Base-by-base conservation (phyloP, 2,797 vertebrate genomes). In the Gobio occitaniae region DNA sequence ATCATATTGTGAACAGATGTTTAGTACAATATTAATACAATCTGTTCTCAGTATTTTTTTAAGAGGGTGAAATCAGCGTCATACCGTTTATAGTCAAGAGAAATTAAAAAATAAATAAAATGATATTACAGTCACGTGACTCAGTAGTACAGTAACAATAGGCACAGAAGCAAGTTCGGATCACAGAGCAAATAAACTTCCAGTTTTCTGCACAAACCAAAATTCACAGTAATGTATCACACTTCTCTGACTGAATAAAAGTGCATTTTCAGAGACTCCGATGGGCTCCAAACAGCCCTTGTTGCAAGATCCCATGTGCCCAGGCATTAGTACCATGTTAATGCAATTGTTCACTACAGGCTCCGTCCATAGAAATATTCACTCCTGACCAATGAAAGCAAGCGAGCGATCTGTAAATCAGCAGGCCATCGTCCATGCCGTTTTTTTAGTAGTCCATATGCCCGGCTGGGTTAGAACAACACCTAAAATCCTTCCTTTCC, bases 111-210 rank as follows among this genome's bases (percentile, higher is more conserved):
- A 95, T 95, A 94, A 90, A 85, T 90, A 82, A 83, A 87, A 84
- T 89, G 36, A 90, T 87, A 92, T 91, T 87, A 91, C 91, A 86
- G 47, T 88, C 63, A 82, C 88, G 78, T 82, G 92, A 93, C 91
- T 94, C 94, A 94, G 95, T 95, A 95, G 94, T 94, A 91, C 84
- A 90, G 89, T 92, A 93, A 92, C 84, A 90, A 87, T 89, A 92
- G 91, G 89, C 89, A 90, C 89, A 92, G 84, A 86, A 90, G 88
- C 89, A 63, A 89, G 83, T 83, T 84, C 3, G 78, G 72, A 89
- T 88, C 80, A 86, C 84, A 74, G 80, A 89, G 83, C 87, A 84
- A 86, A 68, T 86, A 82, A 78, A 84, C 47, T 86, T 86, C 87
- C 83, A 82, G 80, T 86, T 86, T 87, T 88, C 86, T 81, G 74